Conservation (phyloP, 2,797 vertebrate genomes). For the Anguilla anguilla region DNA sequence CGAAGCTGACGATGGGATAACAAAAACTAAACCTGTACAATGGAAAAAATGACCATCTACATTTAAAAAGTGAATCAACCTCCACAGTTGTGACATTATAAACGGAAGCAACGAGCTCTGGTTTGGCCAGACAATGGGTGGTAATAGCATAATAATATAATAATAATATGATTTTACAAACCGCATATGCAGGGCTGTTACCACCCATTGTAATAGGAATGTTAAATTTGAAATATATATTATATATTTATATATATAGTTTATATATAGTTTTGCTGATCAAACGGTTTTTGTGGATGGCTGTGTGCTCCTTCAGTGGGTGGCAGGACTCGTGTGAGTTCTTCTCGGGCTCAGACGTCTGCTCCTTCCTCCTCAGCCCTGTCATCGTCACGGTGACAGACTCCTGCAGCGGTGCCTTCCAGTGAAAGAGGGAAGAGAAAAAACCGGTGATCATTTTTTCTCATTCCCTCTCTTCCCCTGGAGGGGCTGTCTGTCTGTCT, state of each 20-base stretch:
- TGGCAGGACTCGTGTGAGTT: background rate
- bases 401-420: no score
- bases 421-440: background rate
- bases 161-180: no score
- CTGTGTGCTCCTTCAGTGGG: background rate
- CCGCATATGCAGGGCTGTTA: no score
- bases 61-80: background rate
- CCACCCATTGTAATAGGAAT: background rate
- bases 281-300: background rate
- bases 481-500: conserved; percentile 22
- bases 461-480: conserved; percentile 22
- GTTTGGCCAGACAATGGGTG: background rate
- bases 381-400: background rate
- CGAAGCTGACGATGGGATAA: no score
- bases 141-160: no score
- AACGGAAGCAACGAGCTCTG: background rate
- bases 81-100: background rate
- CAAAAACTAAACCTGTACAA: background rate
- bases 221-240: background rate
- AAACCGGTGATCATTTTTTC: conserved; percentile 21
- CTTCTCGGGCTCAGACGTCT: background rate
- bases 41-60: background rate
- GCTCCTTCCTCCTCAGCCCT: background rate
- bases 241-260: background rate
- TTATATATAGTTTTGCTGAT: background rate